Evolutionary conservation across 2,113 vertebrate species (phyloP), one percentile per base, ranked within the genome.

Genomic region (Cariama cristata): DNA sequence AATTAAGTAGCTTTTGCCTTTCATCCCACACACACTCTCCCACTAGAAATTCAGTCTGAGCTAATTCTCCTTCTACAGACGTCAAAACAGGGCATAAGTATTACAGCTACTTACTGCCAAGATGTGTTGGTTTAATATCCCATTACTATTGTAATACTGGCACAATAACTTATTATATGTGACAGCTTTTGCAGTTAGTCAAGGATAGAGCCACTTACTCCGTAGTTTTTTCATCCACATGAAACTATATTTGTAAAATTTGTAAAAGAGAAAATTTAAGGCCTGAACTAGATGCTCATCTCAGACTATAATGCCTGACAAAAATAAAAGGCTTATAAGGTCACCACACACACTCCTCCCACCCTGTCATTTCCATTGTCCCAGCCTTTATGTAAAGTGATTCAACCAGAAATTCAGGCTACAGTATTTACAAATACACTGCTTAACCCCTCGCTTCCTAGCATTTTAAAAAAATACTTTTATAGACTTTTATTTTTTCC

Each of bases 31-130:
- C 95, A 79, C 59, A 96, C 40, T 49, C 80, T 94, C 90, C 90
- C 79, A 97, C 92, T 86, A 90, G 82, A 92, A 97, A 93, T 86
- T 92, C 92, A 95, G 89, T 95, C 93, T 96, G 88, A 76, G 90
- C 79, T 95, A 97, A 98, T 95, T 87, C 81, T 95, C 77, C 90
- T 96, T 81, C 91, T 72, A 82, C 89, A 97, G 94, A 96, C 33
- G 81, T 96, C 93, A 97, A 53, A 88, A 87, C 84, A 94, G 96
- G 89, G 83, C 95, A 93, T 60, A 79, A 69, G 79, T 42, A 91
- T 95, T 96, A 96, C 84, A 87, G 73, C 90, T 77, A 84, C 82
- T 71, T 91, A 90, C 42, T 93, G 79, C 96, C 97, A 94, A 94
- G 91, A 81, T 26, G 76, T 17, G 69, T 68, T 88, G 55, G 49